phyloP scores from a whole-genome alignment of 2,888 invertebrate species.

The Calephelis perditalis region DNA sequence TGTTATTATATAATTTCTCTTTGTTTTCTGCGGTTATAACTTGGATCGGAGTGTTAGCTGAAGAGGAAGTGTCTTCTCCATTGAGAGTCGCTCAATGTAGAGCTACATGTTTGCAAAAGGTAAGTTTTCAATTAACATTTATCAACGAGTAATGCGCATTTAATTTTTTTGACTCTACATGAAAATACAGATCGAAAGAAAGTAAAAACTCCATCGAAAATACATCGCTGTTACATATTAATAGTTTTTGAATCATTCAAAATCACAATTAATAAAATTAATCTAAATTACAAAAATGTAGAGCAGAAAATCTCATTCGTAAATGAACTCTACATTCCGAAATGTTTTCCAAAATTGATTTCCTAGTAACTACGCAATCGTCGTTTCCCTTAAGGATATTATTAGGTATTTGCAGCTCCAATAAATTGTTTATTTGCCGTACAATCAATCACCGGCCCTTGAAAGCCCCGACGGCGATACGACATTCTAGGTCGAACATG shows the following conservation, averaged over 20 bases:
- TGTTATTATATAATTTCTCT: conserved; percentile 73
- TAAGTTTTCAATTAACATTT: conserved; percentile 40
- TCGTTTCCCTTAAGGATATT: conserved; percentile 6
- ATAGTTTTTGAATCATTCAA: too few species aligned
- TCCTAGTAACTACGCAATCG: not conserved
- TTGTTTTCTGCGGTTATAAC: conserved; percentile 62
- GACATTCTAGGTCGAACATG: conserved; percentile 18
- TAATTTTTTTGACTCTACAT: not conserved
- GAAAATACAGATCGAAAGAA: too few species aligned
- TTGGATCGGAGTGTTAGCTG: conserved; percentile 75
- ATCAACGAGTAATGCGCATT: too few species aligned
- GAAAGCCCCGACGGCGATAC: conserved; percentile 31
- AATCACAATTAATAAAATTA: too few species aligned
- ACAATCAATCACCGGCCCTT: conserved; percentile 45
- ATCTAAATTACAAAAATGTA: too few species aligned
- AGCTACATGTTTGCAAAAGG: conserved; percentile 85
- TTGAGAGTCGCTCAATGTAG: conserved; percentile 84
- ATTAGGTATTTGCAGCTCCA: conserved; percentile 14
- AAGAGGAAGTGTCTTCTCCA: conserved; percentile 84
- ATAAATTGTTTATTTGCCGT: conserved; percentile 42
- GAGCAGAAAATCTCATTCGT: too few species aligned
- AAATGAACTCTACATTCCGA: too few species aligned
- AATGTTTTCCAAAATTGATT: not conserved
- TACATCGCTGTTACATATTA: too few species aligned
- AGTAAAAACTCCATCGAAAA: too few species aligned